Base-by-base conservation (phyloP, 1,140 invertebrate species). In the Thereuonema tuberculata region DNA sequence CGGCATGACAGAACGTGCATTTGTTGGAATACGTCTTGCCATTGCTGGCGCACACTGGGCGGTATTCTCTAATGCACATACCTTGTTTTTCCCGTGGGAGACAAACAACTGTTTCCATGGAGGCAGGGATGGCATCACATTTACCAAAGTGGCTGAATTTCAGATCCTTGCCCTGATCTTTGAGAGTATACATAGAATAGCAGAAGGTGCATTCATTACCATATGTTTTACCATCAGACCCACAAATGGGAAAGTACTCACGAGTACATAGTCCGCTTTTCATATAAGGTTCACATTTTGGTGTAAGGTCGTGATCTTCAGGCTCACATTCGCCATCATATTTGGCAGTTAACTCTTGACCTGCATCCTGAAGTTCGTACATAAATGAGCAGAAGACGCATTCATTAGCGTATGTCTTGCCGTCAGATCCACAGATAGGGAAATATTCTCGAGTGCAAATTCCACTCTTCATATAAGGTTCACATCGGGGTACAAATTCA, bases 391-490 rank as follows among this genome's bases (percentile, higher is more conserved):
- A 55, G 5, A 55, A 12, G 24, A 25, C 9, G 26, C 79, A 79
- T 20, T 72, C 68, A 69, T 87, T 87, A 1, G 66, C 63, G 64
- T 87, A 87, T 0, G 77, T 76, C 9, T 77, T 69, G 2, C 72
- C 71, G 63, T 88, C 79, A 1, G 77, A 72, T 2, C 83, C 85
- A 67, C 85, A 88, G 2, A 88, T 78, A 27, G 85, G 85, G 69
- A 81, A 78, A 67, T 88, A 85, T 68, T 89, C 87, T 48, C 83
- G 72, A 20, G 81, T 76, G 69, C 89, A 92, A 28, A 83, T 80
- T 9, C 48, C 48, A 50, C 9, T 9, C 21, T 21, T 50, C 5
- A 5, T 50, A 20, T 50, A 24, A 17, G 21, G 48, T n/a, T n/a
- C n/a, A n/a, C n/a, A n/a, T n/a, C n/a, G n/a, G n/a, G n/a, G n/a